Conservation (phyloP, 2,113 vertebrate species). For the Oreochromis spilurus region DNA sequence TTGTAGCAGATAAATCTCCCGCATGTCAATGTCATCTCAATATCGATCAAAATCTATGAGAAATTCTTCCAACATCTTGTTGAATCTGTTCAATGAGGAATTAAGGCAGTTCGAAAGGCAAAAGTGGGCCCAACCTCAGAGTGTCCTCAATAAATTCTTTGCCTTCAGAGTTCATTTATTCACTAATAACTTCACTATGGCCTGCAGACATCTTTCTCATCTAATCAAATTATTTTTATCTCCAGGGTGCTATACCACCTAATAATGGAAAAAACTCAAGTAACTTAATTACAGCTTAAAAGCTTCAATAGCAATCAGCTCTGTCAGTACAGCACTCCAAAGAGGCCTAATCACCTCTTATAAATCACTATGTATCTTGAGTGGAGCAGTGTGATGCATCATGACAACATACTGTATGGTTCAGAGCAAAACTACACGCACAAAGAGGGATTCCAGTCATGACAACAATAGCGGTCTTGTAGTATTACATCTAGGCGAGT, state of each 20-base stretch:
- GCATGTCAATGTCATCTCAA: not conserved
- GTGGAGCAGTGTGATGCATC: not conserved
- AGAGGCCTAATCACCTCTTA: not conserved
- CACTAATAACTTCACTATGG: not conserved
- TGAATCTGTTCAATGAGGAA: not conserved
- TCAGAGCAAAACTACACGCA: not conserved
- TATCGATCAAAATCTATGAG: not conserved
- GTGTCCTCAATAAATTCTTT: not conserved
- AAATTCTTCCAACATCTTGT: too few relatives aligned
- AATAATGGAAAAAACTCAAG: not conserved
- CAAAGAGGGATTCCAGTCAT: not conserved
- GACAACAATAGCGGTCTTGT: fast-evolving
- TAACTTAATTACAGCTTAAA: not conserved
- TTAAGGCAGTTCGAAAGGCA: fast-evolving
- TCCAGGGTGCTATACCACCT: not conserved
- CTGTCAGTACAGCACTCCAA: not conserved
- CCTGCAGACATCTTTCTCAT: not conserved
- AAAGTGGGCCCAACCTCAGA: fast-evolving
- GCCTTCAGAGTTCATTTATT: not conserved
- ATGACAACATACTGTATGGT: fast-evolving
- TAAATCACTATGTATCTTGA: not conserved
- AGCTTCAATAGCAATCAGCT: not conserved
- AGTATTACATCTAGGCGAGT: not conserved
- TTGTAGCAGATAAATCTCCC: not conserved
- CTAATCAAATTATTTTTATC: not conserved